Conservation (phyloP, 1,140 invertebrate genomes). For the Bombus ignitus region DNA sequence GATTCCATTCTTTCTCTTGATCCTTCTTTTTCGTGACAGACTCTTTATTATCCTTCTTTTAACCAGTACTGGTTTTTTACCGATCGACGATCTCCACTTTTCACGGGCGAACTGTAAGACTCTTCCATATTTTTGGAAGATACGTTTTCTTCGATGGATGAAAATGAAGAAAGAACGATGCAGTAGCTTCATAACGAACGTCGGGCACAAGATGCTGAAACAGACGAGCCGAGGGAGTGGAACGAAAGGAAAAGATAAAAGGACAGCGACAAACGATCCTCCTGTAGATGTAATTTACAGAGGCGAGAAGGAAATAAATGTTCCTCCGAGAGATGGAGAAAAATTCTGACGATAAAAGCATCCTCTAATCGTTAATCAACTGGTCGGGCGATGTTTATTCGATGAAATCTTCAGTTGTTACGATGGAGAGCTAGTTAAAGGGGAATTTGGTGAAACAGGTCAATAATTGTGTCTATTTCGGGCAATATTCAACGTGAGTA, state of each 20-base stretch:
- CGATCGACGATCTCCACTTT: background rate
- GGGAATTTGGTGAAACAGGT: background rate
- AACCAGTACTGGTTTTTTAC: background rate
- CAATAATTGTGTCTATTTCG: background rate
- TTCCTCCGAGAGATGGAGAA: background rate
- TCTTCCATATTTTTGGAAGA: background rate
- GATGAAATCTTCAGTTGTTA: background rate
- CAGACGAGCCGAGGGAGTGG: background rate
- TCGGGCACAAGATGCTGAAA: background rate
- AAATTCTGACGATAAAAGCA: background rate
- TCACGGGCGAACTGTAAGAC: background rate
- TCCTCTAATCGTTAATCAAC: background rate
- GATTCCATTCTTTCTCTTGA: background rate
- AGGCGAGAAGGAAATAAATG: conserved; percentile 1
- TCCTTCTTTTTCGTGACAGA: background rate
- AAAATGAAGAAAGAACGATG: background rate
- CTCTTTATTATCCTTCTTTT: too few relatives aligned
- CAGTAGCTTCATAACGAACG: background rate
- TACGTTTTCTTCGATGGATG: background rate
- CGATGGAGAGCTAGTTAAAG: background rate
- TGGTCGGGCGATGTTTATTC: background rate
- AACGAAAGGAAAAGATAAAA: background rate
- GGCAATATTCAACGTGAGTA: background rate
- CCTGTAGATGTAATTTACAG: background rate
- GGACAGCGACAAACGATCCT: conserved; percentile 14